A percentile compares a stretch with the other conserved stretches of the same genome.
These are phyloP conservation scores for Orchesella flavescens DNA, from an alignment of 2,888 invertebrate species.

Conservation along the genomic window DNA sequence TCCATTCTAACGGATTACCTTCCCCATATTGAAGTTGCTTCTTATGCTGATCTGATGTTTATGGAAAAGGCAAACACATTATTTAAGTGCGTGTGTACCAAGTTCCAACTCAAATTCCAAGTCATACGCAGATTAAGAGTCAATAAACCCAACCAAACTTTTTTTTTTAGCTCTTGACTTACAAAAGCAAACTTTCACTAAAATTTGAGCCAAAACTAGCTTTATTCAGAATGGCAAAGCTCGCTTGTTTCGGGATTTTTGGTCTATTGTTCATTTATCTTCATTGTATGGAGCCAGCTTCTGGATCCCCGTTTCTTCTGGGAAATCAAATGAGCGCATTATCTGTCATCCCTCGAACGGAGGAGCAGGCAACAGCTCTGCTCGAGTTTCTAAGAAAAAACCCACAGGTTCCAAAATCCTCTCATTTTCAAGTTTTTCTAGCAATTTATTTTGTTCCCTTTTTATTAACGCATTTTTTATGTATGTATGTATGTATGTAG, in stretches of 20 bases:
- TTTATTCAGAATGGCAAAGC: not conserved
- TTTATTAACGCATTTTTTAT: not conserved
- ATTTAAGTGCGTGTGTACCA: not conserved
- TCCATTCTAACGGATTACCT: too few species aligned
- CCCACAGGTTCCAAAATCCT: constrained; percentile 39
- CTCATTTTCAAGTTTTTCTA: not conserved
- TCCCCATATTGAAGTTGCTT: not conserved
- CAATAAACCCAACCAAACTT: too few species aligned
- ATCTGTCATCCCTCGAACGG: constrained; percentile 52
- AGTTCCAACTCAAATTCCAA: not conserved
- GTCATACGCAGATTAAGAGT: too few species aligned
- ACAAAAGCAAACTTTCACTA: too few species aligned
- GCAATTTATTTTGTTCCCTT: not conserved
- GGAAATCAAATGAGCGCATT: constrained; percentile 56
- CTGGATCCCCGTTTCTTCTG: constrained; percentile 44
- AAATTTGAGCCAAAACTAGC: too few species aligned
- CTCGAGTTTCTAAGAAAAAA: constrained; percentile 46
- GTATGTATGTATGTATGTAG: not conserved
- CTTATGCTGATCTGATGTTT: not conserved
- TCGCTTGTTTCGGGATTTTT: not conserved
- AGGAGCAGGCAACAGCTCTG: constrained; percentile 43
- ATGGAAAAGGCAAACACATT: not conserved
- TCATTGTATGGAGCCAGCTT: not conserved
- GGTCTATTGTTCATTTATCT: not conserved
- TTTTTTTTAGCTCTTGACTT: too few species aligned